Evolutionary conservation across 53 echinoderm and acorn worm genomes (phyloP), one percentile per base, ranked within the genome.

Genomic region (Pentamera pediparva): DNA sequence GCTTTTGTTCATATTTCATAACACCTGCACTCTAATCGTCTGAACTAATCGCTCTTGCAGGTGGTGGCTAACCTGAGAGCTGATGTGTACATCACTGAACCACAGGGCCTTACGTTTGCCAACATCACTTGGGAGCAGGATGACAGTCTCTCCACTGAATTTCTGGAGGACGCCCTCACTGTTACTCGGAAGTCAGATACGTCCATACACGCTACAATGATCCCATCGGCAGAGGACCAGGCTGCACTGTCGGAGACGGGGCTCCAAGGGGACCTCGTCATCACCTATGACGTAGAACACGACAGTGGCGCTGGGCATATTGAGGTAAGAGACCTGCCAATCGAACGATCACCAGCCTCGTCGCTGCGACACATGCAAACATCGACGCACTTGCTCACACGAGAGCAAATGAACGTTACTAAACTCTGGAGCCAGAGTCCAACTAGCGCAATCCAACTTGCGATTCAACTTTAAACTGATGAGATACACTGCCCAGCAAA

Each of bases 251-350:
- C 67, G 3, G 43, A 67, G 43, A 67, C 30, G 15, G 67, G 67
- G 6, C 39, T 67, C 27, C 29, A 63, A 36, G 98, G 98, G 27
- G 85, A 98, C 61, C 83, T 98, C 47, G 67, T 98, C 2, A 70
- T 98, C 35, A 85, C 78, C 39, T 98, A 98, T 32, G 98, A 98
- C 58, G 98, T 98, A n/a, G 32, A 29, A 3, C 67, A 45, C 39
- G 67, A 67, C 29, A 21, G 37, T 41, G 67, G 67, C 45, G 67
- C 67, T 24, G 67, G 67, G 11, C 67, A 67, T 9, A 67, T 67
- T 28, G 67, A 67, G 30, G 67, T 67, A 67, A n/a, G n/a, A n/a
- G n/a, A n/a, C n/a, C n/a, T n/a, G n/a, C n/a, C n/a, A n/a, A n/a
- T n/a, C n/a, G n/a, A n/a, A n/a, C n/a, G n/a, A n/a, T n/a, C n/a